Conservation (phyloP, 2,888 invertebrate genomes). For the Caenorhabditis japonica region DNA sequence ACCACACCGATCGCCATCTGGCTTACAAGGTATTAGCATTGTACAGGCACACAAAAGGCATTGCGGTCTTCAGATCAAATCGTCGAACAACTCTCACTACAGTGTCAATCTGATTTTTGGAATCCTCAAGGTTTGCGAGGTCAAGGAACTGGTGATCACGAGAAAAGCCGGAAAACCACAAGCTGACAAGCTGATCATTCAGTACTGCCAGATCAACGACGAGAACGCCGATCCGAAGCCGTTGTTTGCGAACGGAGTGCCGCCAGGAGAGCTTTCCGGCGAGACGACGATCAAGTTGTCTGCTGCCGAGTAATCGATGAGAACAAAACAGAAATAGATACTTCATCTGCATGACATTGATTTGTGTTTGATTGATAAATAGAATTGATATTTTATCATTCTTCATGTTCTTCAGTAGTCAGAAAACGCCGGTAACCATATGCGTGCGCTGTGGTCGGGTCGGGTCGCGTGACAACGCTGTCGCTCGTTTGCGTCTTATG, state of each 20-base stretch:
- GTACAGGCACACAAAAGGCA: too few species aligned
- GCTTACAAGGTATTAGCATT: slow-evolving; percentile 62
- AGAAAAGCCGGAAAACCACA: slow-evolving; percentile 66
- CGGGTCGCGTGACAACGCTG: too few species aligned
- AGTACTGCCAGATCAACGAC: slow-evolving; percentile 54
- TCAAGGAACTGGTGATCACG: slow-evolving; percentile 60
- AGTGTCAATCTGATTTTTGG: slow-evolving; percentile 61
- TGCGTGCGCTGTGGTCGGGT: too few species aligned
- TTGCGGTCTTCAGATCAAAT: slow-evolving; percentile 52
- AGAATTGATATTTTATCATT: too few species aligned
- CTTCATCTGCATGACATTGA: too few species aligned
- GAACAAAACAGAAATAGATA: too few species aligned
- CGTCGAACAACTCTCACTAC: slow-evolving; percentile 68
- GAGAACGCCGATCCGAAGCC: slow-evolving; percentile 52
- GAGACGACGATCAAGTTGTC: slow-evolving; percentile 65
- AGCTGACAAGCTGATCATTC: slow-evolving; percentile 63
- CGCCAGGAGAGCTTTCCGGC: slow-evolving; percentile 52
- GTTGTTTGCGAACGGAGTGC: slow-evolving; percentile 52
- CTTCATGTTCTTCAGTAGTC: too few species aligned
- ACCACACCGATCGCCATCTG: slow-evolving; percentile 58
- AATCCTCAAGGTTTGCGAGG: slow-evolving; percentile 57
- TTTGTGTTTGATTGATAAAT: too few species aligned
- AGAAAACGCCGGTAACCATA: too few species aligned
- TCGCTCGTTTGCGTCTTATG: too few species aligned
- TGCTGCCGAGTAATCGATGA: slow-evolving; percentile 66